Evolutionary conservation across 1,140 invertebrate genomes (phyloP), one percentile per base, ranked within the genome.

Genomic region (Pristionchus pacificus): DNA sequence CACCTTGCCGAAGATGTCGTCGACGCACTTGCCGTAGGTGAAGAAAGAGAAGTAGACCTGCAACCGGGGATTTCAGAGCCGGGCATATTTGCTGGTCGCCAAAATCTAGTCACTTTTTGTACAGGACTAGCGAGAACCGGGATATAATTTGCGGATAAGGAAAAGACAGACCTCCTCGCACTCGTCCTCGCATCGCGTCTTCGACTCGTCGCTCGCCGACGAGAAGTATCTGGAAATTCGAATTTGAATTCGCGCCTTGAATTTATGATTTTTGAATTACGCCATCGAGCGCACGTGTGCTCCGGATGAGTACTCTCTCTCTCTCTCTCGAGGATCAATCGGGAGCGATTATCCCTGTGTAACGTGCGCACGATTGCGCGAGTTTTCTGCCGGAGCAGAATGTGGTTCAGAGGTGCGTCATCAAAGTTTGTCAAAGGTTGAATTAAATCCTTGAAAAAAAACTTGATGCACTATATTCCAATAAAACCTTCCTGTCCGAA

Each of bases 1-100:
- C 59, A 80, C 63, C 64, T 72, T 71, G 31, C 79, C 77, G 66
- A 82, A 81, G 63, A 81, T 76, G 57, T 81, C 79, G 68, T 80
- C 80, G 27, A 70, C 77, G 59, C 79, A 81, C 27, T 70, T 74
- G 31, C 79, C 79, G 66, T 71, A 75, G 61, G 79, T 81, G 78
- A 81, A 81, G 60, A 65, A 68, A 14, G 79, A 66, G 63, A 70
- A 77, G 62, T 80, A 80, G 19, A 79, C 70, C 77, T 79, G 70
- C 61, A 78, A 64, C 10, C 19, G 38, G 38, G 38, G 57, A 27
- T 27, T 30, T 24, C 24, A 74, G n/a, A 25, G 30, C 24, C 1
- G 31, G 27, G 27, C 19, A 27, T 72, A n/a, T 71, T 60, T 24
- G 10, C 10, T 27, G 15, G 10, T 72, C n/a, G 28, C 6, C 28